phyloP scores from a whole-genome alignment of 2,888 invertebrate genomes.

The Drosophila austrosaltans region DNA sequence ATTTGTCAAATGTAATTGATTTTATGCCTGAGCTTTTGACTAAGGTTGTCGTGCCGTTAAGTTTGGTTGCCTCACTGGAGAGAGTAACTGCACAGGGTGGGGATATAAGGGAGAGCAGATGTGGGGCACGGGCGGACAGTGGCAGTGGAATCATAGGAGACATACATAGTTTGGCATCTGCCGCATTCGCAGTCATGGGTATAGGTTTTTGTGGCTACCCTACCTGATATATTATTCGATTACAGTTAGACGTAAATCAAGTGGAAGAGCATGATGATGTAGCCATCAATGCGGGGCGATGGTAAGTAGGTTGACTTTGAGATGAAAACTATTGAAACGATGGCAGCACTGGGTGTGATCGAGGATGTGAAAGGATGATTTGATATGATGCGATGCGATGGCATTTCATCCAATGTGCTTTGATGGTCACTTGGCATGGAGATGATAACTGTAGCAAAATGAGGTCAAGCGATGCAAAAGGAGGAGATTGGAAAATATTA shows the following conservation, averaged over 20 bases:
- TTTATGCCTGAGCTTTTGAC: conserved; percentile 75
- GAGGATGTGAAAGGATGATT: conserved; percentile 18
- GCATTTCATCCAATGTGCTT: not conserved
- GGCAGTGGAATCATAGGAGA: not conserved
- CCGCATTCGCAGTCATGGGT: conserved; percentile 24
- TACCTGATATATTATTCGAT: conserved; percentile 75
- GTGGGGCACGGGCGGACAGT: too few species aligned
- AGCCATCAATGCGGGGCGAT: conserved; percentile 56
- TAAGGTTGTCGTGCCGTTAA: conserved; percentile 56
- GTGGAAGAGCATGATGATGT: conserved; percentile 75
- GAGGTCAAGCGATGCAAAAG: not conserved
- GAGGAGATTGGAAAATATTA: too few species aligned
- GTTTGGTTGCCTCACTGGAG: conserved; percentile 16
- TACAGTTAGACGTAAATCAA: conserved; percentile 78
- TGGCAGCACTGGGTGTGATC: conserved; percentile 19
- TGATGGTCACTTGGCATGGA: too few species aligned
- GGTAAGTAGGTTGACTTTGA: conserved; percentile 29
- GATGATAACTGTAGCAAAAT: not conserved
- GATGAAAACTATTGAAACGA: conserved; percentile 36
- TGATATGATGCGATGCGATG: conserved; percentile 10
- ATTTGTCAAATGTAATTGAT: conserved; percentile 78
- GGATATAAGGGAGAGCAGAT: not conserved
- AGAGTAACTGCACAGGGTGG: not conserved
- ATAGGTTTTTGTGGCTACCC: conserved; percentile 43
- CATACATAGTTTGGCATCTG: conserved; percentile 6